Base-by-base conservation (phyloP, 1,140 invertebrate species). In the Tetramorium parvispinum region DNA sequence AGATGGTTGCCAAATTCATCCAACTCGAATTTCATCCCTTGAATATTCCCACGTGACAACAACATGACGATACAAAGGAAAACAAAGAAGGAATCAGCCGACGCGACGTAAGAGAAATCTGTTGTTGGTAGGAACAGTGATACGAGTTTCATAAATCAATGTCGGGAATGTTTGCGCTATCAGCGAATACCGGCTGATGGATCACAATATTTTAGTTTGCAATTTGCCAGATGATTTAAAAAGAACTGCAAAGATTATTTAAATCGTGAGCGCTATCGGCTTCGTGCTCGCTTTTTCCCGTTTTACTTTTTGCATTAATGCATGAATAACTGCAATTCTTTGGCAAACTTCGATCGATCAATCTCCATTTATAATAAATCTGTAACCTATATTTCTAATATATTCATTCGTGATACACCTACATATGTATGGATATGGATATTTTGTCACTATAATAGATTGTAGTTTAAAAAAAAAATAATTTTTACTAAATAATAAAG, bases 71-170 rank as follows among this genome's bases (percentile, higher is more conserved):
- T 53, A 32, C 43, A 18, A 40, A 71, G 6, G 66, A 83, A 63
- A 53, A 83, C 68, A 66, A 85, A 73, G 57, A 49, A 18, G 16
- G 32, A 77, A 77, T 55, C 16, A 13, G 21, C 11, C 79, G 10
- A n/a, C 3, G 37, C 11, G 16, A 18, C 49, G 49, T 4, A 53
- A 40, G n/a, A 46, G 40, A 37, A 63, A 63, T 63, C 59, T 75
- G 24, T 83, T 37, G 55, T 81, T 37, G 53, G 27, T 40, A 61
- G 18, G 13, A 53, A 65, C 3, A 32, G 16, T 49, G 46, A 63
- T 77, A 77, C 6, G 10, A 65, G n/a, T 65, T 85, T 85, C 82
- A 78, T 85, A 85, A 85, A 85, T 85, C 73, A 85, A 63, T 65
- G 82, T 66, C 73, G 24, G 24, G 24, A 27, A 49, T 53, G 32